Conservation (phyloP, 2,888 invertebrate genomes). For the Arge pagana region DNA sequence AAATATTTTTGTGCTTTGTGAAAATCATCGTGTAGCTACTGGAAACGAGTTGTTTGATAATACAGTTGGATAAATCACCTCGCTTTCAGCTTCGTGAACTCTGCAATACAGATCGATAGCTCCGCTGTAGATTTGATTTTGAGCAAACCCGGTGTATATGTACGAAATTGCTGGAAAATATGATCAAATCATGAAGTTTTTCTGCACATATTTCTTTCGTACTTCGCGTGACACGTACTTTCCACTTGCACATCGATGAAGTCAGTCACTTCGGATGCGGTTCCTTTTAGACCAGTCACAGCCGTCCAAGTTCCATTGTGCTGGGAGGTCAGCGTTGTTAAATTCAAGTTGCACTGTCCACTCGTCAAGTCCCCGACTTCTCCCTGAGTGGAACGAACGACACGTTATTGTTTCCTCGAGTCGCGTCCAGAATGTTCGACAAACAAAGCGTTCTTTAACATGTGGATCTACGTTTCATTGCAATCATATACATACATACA, state of each 20-base stretch:
- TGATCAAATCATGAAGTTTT: not conserved
- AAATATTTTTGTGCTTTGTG: no score
- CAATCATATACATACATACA: no score
- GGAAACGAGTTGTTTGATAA: not conserved
- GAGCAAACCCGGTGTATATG: conserved; percentile 1
- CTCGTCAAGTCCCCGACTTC: conserved; percentile 4
- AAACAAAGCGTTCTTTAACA: no score
- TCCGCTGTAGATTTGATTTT: conserved; percentile 5
- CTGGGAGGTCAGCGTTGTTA: conserved; percentile 9
- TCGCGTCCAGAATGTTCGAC: no score
- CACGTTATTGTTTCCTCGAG: no score
- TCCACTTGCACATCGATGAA: conserved; percentile 1
- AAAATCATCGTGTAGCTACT: not conserved
- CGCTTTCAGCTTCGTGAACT: conserved; percentile 7
- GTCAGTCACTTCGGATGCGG: conserved; percentile 8
- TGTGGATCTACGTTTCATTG: no score
- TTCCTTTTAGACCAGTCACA: conserved; percentile 6
- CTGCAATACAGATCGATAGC: conserved; percentile 15
- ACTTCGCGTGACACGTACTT: not conserved
- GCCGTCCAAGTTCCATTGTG: conserved; percentile 20
- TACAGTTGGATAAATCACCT: conserved; percentile 1
- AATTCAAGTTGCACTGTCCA: conserved; percentile 15
- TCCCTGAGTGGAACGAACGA: no score
- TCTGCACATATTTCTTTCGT: not conserved
- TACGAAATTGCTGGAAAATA: conserved; percentile 1